Conservation (phyloP, 2,113 vertebrate genomes). For the Plecotus auritus region DNA sequence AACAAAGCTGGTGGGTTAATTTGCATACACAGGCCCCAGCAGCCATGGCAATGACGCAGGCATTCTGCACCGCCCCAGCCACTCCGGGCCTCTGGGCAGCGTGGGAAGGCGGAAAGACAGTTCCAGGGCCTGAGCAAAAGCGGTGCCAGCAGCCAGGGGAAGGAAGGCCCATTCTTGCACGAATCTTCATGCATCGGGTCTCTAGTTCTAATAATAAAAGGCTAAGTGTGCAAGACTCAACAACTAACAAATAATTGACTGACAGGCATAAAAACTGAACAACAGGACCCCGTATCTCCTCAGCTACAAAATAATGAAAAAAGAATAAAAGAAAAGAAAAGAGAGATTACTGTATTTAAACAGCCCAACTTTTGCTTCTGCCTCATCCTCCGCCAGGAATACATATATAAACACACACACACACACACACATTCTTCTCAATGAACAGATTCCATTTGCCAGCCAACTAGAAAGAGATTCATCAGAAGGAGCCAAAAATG, state of each 20-base stretch:
- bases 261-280: neutral
- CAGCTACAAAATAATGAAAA: neutral
- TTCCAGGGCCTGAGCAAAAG: no score
- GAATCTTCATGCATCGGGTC: no score
- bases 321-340: neutral
- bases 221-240: neutral
- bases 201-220: neutral
- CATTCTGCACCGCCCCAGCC: no score
- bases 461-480: conserved; percentile 50
- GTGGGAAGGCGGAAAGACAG: no score
- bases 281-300: neutral
- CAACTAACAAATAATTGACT: neutral
- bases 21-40: no score
- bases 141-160: no score
- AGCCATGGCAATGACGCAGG: no score
- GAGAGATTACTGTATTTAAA: neutral
- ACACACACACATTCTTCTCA: neutral
- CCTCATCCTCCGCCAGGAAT: neutral
- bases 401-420: neutral
- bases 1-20: no score
- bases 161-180: no score
- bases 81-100: no score
- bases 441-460: conserved; percentile 39
- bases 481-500: conserved; percentile 46
- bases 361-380: neutral